A percentile compares a stretch with the other conserved stretches of the same genome.
phyloP scores from a whole-genome alignment of 1,140 invertebrate species.

The Drosophila lacertosa region DNA sequence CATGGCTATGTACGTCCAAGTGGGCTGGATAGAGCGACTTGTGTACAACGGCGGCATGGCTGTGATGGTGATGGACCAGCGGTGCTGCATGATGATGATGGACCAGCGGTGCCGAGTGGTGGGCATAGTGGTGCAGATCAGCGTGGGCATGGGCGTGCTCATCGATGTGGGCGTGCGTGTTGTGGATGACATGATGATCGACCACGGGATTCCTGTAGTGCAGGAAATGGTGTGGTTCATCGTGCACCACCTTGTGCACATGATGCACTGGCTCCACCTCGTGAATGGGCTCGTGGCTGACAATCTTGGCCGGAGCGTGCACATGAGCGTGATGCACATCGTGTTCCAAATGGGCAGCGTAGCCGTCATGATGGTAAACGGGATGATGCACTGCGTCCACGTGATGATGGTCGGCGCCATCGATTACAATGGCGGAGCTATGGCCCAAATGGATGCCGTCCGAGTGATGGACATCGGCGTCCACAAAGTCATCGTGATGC shows the following conservation, averaged over 20 bases:
- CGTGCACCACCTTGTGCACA: constrained; percentile 72
- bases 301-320: constrained; percentile 57
- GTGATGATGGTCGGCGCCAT: constrained; percentile 58
- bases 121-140: constrained; percentile 46
- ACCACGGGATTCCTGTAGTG: constrained; percentile 70
- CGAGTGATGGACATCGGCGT: constrained; percentile 66
- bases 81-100: constrained; percentile 65
- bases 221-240: constrained; percentile 74
- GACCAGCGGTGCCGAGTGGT: constrained; percentile 57
- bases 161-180: constrained; percentile 57
- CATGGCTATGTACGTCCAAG: constrained; percentile 64
- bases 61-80: constrained; percentile 61
- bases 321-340: constrained; percentile 57
- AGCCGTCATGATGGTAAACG: constrained; percentile 67
- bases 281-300: constrained; percentile 70
- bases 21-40: constrained; percentile 58
- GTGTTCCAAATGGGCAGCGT: constrained; percentile 44
- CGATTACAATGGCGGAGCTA: constrained; percentile 59
- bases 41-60: constrained; percentile 67
- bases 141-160: constrained; percentile 53
- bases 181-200: constrained; percentile 69
- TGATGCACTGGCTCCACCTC: constrained; percentile 71
- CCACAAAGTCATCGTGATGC: constrained; percentile 59
- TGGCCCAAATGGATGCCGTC: constrained; percentile 73
- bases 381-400: constrained; percentile 53